Conservation (phyloP, 2,797 vertebrate genomes). For the Sus cebifrons region DNA sequence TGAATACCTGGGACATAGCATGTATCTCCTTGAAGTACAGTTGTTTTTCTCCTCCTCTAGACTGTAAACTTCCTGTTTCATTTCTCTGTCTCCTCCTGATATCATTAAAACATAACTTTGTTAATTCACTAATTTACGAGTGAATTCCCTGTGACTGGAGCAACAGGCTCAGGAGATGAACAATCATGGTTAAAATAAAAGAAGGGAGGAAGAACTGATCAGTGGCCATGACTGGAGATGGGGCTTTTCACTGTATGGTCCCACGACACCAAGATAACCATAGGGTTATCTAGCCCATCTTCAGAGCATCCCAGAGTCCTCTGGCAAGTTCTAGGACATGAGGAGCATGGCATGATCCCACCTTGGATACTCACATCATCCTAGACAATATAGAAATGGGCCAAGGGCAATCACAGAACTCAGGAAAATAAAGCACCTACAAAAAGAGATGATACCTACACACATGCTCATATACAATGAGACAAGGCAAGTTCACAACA, state of each 20-base stretch:
- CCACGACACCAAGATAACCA: neutral
- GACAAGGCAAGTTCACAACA: neutral
- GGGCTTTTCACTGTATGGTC: too few species aligned
- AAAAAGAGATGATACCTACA: neutral
- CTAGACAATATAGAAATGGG: neutral
- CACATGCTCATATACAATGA: neutral
- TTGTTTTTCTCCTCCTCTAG: neutral
- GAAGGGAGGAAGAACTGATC: neutral
- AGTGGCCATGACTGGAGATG: neutral
- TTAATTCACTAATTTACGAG: constrained; percentile 8
- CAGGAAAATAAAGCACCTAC: neutral
- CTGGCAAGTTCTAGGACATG: neutral
- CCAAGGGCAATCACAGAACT: neutral
- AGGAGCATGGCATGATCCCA: neutral
- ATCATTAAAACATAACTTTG: neutral
- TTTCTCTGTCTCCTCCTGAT: neutral
- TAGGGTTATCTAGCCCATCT: neutral
- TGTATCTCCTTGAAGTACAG: neutral
- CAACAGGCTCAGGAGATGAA: neutral
- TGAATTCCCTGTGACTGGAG: neutral
- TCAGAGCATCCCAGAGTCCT: neutral
- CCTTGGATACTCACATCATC: neutral
- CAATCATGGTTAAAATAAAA: neutral
- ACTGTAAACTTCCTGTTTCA: neutral
- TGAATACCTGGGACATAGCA: neutral